Conservation (phyloP, 1,140 invertebrate genomes). For the Leptinotarsa texana region DNA sequence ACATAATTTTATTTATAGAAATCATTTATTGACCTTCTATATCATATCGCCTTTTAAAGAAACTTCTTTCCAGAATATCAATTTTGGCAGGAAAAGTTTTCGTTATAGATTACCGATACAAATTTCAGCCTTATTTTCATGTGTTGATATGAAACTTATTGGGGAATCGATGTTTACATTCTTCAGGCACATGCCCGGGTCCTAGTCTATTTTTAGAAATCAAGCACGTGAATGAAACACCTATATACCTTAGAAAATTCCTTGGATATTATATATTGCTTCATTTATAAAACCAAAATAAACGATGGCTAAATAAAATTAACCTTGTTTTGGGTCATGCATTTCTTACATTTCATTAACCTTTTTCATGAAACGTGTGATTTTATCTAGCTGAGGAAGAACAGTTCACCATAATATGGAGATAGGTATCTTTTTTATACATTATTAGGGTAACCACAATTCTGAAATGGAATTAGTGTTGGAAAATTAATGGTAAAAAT, state of each 20-base stretch:
- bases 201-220: background rate
- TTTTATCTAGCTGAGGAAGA: too few species aligned
- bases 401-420: too few species aligned
- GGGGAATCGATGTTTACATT: background rate
- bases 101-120: background rate
- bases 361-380: background rate
- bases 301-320: background rate
- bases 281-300: constrained; percentile 6
- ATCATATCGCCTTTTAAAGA: too few species aligned
- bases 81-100: too few species aligned
- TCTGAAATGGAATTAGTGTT: too few species aligned
- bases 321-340: constrained; percentile 5
- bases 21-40: too few species aligned
- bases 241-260: background rate
- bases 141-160: constrained; percentile 3
- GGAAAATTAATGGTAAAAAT: too few species aligned
- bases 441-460: too few species aligned
- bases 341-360: constrained; percentile 9
- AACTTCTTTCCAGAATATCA: too few species aligned
- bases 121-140: background rate
- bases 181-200: background rate
- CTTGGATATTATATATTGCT: background rate
- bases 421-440: too few species aligned
- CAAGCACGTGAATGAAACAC: background rate
- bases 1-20: too few species aligned